Evolutionary conservation across 2,888 invertebrate species (phyloP), one percentile per base, ranked within the genome.

Genomic region (Blastobasis adustella): DNA sequence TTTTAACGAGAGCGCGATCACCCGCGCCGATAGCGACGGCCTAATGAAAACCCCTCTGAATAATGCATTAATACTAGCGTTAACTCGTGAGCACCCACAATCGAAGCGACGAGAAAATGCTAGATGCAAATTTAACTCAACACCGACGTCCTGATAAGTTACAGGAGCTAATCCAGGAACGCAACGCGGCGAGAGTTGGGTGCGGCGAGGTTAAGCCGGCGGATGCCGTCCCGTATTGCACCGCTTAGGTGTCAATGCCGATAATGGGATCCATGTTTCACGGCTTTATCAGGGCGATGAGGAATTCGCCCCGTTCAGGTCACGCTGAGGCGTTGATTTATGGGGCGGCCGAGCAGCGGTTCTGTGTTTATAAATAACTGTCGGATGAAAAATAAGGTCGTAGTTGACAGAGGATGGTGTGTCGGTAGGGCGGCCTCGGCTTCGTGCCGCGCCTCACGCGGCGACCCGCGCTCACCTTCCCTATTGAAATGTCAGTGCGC

Each of bases 31-130:
- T 88, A 84, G 71, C 69, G 73, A 81, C 79, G 79, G 77, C 70
- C 79, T 86, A 88, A 88, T 88, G 87, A 87, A 88, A 88, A 85
- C 84, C 76, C 79, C 75, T 77, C 76, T 88, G 87, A 88, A 88
- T 87, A 88, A 88, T 88, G 87, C 87, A 88, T 87, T 85, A 82
- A 87, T 84, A 85, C 83, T 69, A 80, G 87, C 85, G 85, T 86
- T 87, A 85, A 86, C 86, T 85, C 87, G 86, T 87, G 87, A 82
- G 82, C 81, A 81, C 79, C 76, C 74, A 79, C 82, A 80, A 82
- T 84, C 79, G 75, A 71, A 71, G 78, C 80, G 71, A 79, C 75
- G 74, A 72, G 80, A 82, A 79, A 79, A 81, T 80, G 79, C 80
- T 73, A 77, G 81, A 86, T 87, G 85, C 82, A 87, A 86, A 85